These are phyloP conservation scores for Drosophila kuntzei DNA, from an alignment of 2,888 invertebrate genomes.

Conservation along the genomic window DNA sequence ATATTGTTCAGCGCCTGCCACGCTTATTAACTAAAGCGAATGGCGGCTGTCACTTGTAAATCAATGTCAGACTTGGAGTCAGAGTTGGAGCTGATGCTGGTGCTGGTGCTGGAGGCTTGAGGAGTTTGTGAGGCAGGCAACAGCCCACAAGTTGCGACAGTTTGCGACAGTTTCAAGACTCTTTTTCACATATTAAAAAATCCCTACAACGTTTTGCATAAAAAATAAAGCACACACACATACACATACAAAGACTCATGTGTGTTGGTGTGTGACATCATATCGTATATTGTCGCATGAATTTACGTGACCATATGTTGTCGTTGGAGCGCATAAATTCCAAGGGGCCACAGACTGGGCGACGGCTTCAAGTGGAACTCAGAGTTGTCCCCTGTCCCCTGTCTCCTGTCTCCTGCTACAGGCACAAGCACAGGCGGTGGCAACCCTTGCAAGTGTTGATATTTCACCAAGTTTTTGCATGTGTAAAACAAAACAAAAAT, in stretches of 20 bases:
- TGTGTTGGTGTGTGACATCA: conserved; percentile 74
- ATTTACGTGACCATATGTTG: conserved; percentile 82
- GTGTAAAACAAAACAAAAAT: conserved; percentile 47
- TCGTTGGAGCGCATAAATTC: conserved; percentile 79
- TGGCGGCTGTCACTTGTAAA: conserved; percentile 64
- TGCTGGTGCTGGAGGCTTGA: conserved; percentile 1
- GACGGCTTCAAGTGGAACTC: conserved; percentile 62
- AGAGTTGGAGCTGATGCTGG: conserved; percentile 5
- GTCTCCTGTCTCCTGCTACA: not conserved
- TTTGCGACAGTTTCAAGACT: conserved; percentile 54
- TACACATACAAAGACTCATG: conserved; percentile 17
- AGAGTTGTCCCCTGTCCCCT: conserved; percentile 27
- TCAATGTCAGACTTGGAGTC: conserved; percentile 37
- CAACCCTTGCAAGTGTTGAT: conserved; percentile 72
- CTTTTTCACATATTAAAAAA: conserved; percentile 68
- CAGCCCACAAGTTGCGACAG: conserved; percentile 51
- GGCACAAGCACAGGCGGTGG: not conserved
- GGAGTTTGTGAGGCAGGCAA: conserved; percentile 16
- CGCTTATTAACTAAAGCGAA: conserved; percentile 75
- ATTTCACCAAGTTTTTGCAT: conserved; percentile 68
- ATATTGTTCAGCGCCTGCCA: conserved; percentile 54
- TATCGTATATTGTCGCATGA: conserved; percentile 81
- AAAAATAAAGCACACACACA: conserved; percentile 71
- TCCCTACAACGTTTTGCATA: conserved; percentile 79
- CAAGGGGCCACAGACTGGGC: conserved; percentile 74